Evolutionary conservation across 2,888 invertebrate species (phyloP).

Genomic region (Parascotia fuliginaria): DNA sequence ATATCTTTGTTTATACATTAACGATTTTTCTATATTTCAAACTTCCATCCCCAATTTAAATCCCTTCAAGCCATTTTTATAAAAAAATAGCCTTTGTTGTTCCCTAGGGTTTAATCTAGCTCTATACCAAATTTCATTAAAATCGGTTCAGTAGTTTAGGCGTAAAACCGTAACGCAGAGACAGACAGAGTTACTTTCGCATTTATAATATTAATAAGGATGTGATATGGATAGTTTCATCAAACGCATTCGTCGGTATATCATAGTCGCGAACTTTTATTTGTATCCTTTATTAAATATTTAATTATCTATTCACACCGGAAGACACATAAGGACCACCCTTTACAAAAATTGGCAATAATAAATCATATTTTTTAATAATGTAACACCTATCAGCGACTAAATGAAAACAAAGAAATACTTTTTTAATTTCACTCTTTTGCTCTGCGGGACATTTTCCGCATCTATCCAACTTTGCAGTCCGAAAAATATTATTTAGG

Average conservation of each 20-base stretch:
- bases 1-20: no score
- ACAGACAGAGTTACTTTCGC: no score
- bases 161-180: no score
- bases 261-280: background rate
- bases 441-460: conserved; percentile 49
- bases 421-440: conserved; percentile 52
- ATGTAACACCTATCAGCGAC: conserved; percentile 58
- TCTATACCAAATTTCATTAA: no score
- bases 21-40: no score
- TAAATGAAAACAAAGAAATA: conserved; percentile 54
- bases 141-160: no score
- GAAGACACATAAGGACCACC: conserved; percentile 44
- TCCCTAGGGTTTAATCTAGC: no score
- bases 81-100: no score
- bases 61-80: no score
- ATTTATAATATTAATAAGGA: no score
- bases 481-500: background rate
- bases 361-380: conserved; percentile 58
- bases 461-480: background rate
- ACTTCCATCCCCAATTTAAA: no score
- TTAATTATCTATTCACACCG: conserved; percentile 42
- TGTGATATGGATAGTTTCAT: no score
- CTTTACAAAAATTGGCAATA: conserved; percentile 41
- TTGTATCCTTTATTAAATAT: background rate
- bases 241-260: background rate